Base-by-base conservation (phyloP, 2,888 invertebrate genomes). In the Parnassius orleans region DNA sequence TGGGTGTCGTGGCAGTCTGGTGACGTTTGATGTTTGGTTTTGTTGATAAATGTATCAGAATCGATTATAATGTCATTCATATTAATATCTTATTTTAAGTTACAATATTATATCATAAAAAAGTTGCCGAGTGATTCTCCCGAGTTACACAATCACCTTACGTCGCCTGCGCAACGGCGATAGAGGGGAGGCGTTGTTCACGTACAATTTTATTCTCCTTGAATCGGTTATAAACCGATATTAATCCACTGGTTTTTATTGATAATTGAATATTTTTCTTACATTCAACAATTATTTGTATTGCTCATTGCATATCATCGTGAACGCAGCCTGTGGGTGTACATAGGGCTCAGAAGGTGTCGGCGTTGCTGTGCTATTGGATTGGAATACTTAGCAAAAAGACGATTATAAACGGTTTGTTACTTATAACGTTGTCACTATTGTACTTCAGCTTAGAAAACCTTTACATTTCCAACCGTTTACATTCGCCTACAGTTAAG, bases 121-220 rank as follows among this genome's bases (percentile, higher is more conserved):
- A 5, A 33, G 33, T 33, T 33, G 7, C 33, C 0, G 33, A 33
- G 33, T 7, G 5, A 33, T 33, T 33, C 33, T 33, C 7, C 33
- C 33, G 19, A 33, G 33, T 33, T 33, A 33, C 33, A 33, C 7
- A 33, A 33, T 33, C 7, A 0, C 33, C 5, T 33, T 24, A 3
- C 7, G 24, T 7, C n/a, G 19, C 15, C 10, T 43, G 42, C 10
- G 14, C 41, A 42, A 43, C 33, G 53, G 15, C 42, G 15, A 48
- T 14, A 48, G 15, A 48, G 10, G 14, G 48, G 14, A 12, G n/a
- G 19, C 3, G 11, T 50, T 15, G 10, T 50, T 50, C 12, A 50
- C 50, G 19, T 55, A 55, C 24, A 56, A 33, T 41, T 33, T 47
- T 54, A 44, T 54, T 54, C 43, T 42, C 9, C 15, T 11, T 11